Conservation (phyloP, 2,888 invertebrate species). For the Lasioglossum marginatum region DNA sequence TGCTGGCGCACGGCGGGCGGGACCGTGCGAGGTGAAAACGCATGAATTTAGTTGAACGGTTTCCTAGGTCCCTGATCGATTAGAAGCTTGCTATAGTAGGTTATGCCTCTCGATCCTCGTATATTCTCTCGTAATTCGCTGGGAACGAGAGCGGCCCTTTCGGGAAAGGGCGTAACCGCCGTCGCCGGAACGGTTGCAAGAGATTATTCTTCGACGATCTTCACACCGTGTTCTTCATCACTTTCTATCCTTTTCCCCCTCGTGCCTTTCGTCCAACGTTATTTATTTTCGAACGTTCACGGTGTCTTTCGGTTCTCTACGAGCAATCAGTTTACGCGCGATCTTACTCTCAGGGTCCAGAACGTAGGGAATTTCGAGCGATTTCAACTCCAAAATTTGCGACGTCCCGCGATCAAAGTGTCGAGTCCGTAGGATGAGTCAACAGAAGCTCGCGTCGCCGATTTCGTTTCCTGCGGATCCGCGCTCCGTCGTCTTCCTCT, state of each 20-base stretch:
- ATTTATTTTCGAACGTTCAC: not conserved
- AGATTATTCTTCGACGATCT: conserved; percentile 1
- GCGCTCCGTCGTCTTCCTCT: not conserved
- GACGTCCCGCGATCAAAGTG: not conserved
- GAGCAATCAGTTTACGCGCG: conserved; percentile 8
- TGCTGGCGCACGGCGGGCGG: conserved; percentile 1
- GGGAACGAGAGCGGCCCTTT: not conserved
- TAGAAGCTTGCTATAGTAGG: conserved; percentile 11
- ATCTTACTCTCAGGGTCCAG: conserved; percentile 64
- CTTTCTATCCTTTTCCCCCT: not conserved
- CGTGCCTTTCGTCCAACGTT: not conserved
- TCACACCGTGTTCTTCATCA: not conserved
- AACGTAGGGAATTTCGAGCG: conserved; percentile 58
- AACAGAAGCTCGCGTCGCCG: conserved; percentile 40
- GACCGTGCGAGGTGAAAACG: not conserved
- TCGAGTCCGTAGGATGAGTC: conserved; percentile 44
- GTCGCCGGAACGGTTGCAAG: conserved; percentile 14
- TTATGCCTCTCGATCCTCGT: not conserved
- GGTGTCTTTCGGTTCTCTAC: not conserved
- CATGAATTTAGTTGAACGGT: not conserved
- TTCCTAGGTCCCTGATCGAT: not conserved
- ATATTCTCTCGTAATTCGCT: not conserved
- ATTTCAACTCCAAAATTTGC: conserved; percentile 41
- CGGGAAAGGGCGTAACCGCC: not conserved
- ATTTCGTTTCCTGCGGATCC: not conserved